phyloP scores from a whole-genome alignment of 2,888 invertebrate genomes.

The Drosophila vallismaia region DNA sequence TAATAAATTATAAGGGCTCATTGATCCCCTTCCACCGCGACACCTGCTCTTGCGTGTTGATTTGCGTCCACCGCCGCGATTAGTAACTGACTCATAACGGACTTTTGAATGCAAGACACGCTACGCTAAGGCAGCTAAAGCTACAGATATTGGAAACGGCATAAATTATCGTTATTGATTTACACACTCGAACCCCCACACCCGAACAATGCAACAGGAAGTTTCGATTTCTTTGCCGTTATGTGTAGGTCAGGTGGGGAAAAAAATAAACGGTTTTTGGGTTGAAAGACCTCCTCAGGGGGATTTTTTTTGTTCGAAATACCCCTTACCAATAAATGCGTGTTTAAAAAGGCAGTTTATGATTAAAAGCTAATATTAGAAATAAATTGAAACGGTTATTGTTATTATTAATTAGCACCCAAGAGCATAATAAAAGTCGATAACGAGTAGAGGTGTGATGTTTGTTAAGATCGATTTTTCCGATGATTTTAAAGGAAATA shows the following conservation, averaged over 20 bases:
- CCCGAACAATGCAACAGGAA: slow-evolving; percentile 55
- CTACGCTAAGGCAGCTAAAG: slow-evolving; percentile 5
- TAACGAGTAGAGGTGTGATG: too few species aligned
- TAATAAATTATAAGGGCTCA: slow-evolving; percentile 13
- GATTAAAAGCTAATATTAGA: background rate
- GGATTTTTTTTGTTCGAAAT: background rate
- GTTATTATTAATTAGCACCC: too few species aligned
- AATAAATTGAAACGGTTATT: too few species aligned
- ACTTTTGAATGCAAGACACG: slow-evolving; percentile 59
- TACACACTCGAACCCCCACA: slow-evolving; percentile 6
- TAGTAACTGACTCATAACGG: slow-evolving; percentile 32
- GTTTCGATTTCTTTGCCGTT: slow-evolving; percentile 63
- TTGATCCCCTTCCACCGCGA: background rate
- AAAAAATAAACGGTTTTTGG: slow-evolving; percentile 13
- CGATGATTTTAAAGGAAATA: too few species aligned
- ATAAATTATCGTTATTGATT: slow-evolving; percentile 9
- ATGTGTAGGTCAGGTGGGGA: slow-evolving; percentile 27
- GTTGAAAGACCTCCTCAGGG: slow-evolving; percentile 52
- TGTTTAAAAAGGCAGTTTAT: background rate
- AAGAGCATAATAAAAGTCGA: too few species aligned
- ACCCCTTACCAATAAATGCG: background rate
- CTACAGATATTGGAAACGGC: background rate
- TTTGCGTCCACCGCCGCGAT: slow-evolving; percentile 31
- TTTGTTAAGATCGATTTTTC: too few species aligned
- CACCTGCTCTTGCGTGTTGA: background rate